Evolutionary conservation across 2,888 invertebrate species (phyloP).

Genomic region (Nyleta sp.): DNA sequence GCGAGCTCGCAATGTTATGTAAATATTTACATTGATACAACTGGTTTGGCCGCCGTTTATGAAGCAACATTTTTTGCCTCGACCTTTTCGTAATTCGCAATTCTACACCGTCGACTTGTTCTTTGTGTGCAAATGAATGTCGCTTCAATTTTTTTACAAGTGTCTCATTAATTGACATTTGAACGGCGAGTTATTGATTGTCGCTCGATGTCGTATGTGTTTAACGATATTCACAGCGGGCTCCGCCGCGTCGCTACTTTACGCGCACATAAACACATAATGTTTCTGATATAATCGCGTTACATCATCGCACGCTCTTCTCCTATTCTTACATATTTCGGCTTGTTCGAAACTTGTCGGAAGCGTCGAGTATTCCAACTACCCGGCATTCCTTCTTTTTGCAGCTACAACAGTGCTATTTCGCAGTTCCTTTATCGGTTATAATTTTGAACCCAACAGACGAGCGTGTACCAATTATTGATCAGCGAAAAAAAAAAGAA

Average conservation of each 20-base stretch:
- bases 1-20: no score
- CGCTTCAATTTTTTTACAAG: neutral
- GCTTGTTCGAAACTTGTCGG: neutral
- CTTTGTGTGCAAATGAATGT: no score
- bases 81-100: no score
- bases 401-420: no score
- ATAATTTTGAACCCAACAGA: no score
- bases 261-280: conserved; percentile 35
- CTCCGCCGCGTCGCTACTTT: conserved; percentile 17
- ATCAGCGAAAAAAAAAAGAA: no score
- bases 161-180: conserved; percentile 24
- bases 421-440: neutral
- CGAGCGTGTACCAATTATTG: no score
- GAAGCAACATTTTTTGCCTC: no score
- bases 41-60: no score
- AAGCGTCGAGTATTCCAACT: neutral
- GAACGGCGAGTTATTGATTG: conserved; percentile 17
- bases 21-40: no score
- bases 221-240: conserved; percentile 42
- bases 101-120: no score
- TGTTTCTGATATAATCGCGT: conserved; percentile 40
- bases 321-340: conserved; percentile 3
- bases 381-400: no score
- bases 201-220: conserved; percentile 5
- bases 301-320: conserved; percentile 20